Evolutionary conservation across 2,113 vertebrate species (phyloP).

Genomic region (Eudyptes chrysolophus): DNA sequence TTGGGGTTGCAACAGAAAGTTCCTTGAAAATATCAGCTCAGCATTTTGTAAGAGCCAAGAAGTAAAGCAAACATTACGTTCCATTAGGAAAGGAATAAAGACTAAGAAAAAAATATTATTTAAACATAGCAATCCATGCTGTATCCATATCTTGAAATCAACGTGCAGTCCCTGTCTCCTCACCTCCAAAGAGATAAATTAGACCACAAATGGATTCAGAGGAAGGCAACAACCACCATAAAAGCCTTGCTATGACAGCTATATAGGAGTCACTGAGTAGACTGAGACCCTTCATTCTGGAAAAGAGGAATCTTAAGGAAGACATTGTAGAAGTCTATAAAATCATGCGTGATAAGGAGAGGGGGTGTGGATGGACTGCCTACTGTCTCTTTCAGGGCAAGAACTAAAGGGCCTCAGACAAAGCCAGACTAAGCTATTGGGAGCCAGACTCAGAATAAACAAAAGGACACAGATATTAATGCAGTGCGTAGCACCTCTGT

Average conservation of each 20-base stretch:
- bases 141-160: background rate
- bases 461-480: background rate
- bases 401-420: background rate
- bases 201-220: background rate
- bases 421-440: background rate
- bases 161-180: background rate
- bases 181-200: background rate
- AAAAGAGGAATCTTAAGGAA: background rate
- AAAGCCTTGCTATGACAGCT: background rate
- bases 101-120: background rate
- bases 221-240: background rate
- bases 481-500: background rate
- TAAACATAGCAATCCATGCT: background rate
- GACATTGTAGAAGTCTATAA: background rate
- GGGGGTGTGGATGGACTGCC: background rate
- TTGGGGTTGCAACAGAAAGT: background rate
- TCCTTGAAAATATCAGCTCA: background rate
- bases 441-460: background rate
- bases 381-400: background rate
- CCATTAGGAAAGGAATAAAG: background rate
- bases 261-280: background rate
- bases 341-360: background rate
- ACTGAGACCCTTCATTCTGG: background rate
- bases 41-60: background rate
- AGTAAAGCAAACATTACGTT: background rate